Evolutionary conservation across 2,113 vertebrate genomes (phyloP).

Genomic region (Glaucidium brasilianum): DNA sequence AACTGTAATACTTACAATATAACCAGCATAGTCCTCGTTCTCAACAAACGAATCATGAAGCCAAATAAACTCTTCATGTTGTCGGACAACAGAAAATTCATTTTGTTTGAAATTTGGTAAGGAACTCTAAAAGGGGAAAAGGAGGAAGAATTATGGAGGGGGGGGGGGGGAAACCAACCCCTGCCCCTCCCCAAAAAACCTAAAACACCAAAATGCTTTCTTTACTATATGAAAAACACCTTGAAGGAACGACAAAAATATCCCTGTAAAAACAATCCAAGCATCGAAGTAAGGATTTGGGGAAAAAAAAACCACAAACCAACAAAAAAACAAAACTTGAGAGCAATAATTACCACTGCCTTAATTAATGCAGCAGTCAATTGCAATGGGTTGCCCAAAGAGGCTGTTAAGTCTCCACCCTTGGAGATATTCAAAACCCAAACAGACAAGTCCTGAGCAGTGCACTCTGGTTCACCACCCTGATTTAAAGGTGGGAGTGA

Average conservation of each 20-base stretch:
- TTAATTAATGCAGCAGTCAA: neutral
- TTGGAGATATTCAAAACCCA: neutral
- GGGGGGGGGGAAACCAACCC: no score
- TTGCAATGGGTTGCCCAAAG: neutral
- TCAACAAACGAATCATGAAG: constrained; percentile 98
- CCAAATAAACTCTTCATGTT: constrained; percentile 99
- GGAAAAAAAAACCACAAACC: neutral
- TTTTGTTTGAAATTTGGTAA: constrained; percentile 98
- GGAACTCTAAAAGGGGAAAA: constrained; percentile 82
- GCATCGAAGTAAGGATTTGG: neutral
- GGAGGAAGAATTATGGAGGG: neutral
- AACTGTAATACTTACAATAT: constrained; percentile 87
- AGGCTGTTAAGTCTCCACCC: neutral
- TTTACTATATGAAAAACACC: neutral
- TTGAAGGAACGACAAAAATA: neutral
- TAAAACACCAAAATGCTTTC: neutral
- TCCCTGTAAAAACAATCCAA: neutral
- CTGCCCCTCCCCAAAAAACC: neutral
- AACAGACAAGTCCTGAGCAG: neutral
- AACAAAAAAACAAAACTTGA: neutral
- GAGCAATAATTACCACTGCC: neutral
- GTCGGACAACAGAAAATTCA: constrained; percentile 96
- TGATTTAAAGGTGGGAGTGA: neutral
- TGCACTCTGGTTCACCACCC: neutral
- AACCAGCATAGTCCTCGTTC: constrained; percentile 97